These are phyloP conservation scores for Siphamia tubifer DNA, from an alignment of 2,113 vertebrate species.

Conservation along the genomic window DNA sequence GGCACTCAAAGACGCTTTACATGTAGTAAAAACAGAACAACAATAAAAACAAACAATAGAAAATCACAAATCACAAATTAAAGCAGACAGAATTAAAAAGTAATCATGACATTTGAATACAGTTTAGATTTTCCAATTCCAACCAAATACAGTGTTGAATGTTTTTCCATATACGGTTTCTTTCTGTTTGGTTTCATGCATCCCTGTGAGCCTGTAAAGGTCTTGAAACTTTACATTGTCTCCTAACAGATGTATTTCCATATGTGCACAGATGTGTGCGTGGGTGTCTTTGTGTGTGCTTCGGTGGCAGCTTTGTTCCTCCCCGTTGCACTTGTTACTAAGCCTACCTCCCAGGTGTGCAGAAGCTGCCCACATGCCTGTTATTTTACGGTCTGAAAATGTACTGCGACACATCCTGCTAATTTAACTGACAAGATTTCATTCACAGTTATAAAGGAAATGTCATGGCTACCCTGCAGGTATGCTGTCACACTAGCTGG, in stretches of 20 bases:
- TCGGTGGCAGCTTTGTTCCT: neutral
- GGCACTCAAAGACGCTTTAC: too few species aligned
- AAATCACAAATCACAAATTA: too few species aligned
- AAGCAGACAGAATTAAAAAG: too few species aligned
- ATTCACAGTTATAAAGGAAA: slow-evolving; percentile 34
- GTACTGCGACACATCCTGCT: neutral
- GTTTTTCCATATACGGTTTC: neutral
- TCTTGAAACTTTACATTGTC: neutral
- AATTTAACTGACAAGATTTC: slow-evolving; percentile 31
- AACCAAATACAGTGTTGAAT: neutral
- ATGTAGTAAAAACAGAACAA: too few species aligned
- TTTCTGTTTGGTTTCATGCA: neutral
- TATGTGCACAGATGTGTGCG: neutral
- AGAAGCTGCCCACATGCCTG: neutral
- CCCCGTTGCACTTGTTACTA: neutral
- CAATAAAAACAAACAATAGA: too few species aligned
- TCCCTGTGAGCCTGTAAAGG: neutral
- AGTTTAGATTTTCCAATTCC: neutral
- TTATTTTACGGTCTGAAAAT: slow-evolving; percentile 21
- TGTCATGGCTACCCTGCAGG: slow-evolving; percentile 15
- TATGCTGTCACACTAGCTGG: neutral
- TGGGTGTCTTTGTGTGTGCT: too few species aligned
- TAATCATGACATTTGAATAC: too few species aligned
- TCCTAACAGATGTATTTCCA: neutral
- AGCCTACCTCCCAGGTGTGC: neutral